phyloP scores from a whole-genome alignment of 2,797 vertebrate genomes.

The Acanthopagrus latus region DNA sequence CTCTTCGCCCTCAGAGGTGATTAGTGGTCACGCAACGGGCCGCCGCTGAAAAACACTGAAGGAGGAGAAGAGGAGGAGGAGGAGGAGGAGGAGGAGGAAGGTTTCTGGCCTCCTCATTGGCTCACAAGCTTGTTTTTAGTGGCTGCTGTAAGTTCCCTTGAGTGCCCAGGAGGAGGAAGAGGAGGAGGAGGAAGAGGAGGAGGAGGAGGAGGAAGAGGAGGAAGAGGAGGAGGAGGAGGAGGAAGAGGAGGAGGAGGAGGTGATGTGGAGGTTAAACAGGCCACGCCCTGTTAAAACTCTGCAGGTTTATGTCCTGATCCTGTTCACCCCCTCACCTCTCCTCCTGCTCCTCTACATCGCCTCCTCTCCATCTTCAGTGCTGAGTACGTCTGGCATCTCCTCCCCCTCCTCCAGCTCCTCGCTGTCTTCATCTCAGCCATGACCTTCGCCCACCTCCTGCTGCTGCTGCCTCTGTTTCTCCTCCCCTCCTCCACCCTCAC shows the following conservation, averaged over 20 bases:
- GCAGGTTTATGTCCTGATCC: conserved; percentile 39
- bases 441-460: conserved; percentile 1
- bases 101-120: conserved; percentile 42
- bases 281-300: conserved; percentile 14
- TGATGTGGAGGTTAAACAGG: conserved; percentile 11
- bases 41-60: background rate
- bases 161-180: conserved; percentile 1
- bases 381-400: background rate
- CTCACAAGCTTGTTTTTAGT: conserved; percentile 9
- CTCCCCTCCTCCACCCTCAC: background rate
- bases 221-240: conserved; percentile 2
- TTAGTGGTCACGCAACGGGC: conserved; percentile 68
- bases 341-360: background rate
- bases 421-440: conserved; percentile 1
- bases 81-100: background rate
- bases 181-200: conserved; percentile 11
- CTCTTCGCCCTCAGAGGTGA: conserved; percentile 34
- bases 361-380: background rate
- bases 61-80: background rate
- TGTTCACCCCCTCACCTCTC: background rate
- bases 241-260: conserved; percentile 7
- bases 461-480: background rate
- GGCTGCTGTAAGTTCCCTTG: conserved; percentile 32
- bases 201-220: conserved; percentile 7
- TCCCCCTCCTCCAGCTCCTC: conserved; percentile 10